Conservation (phyloP, 2,113 vertebrate genomes). For the Procavia capensis region DNA sequence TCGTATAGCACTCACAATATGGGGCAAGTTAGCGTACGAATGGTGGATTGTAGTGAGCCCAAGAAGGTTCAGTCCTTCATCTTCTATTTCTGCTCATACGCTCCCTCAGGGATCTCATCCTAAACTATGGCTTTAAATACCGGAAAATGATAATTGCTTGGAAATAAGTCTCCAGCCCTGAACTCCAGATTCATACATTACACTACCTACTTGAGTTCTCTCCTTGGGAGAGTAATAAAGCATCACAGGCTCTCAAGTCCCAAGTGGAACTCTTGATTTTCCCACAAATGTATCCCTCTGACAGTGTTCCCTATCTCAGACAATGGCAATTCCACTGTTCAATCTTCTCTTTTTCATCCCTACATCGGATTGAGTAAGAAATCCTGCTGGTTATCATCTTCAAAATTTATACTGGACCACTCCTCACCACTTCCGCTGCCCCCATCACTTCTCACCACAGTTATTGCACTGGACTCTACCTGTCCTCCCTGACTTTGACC, state of each 20-base stretch:
- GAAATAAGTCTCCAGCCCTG: slow-evolving; percentile 58
- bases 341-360: not conserved
- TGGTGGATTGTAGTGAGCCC: not conserved
- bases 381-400: not conserved
- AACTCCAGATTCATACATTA: too few species aligned
- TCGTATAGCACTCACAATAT: not conserved
- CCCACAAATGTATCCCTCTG: not conserved
- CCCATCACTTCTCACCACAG: not conserved
- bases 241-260: not conserved
- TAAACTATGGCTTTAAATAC: slow-evolving; percentile 57
- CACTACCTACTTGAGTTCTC: not conserved
- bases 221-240: slow-evolving; percentile 38
- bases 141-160: slow-evolving; percentile 50
- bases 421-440: not conserved
- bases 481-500: not conserved
- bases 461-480: not conserved
- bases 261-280: not conserved
- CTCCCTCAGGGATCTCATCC: slow-evolving; percentile 49
- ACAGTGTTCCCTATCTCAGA: not conserved
- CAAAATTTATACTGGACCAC: not conserved
- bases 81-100: not conserved
- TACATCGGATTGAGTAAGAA: not conserved
- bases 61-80: slow-evolving; percentile 22
- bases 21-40: not conserved
- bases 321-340: not conserved